These are phyloP conservation scores for Fulica atra DNA, from an alignment of 2,113 vertebrate genomes.

Conservation along the genomic window DNA sequence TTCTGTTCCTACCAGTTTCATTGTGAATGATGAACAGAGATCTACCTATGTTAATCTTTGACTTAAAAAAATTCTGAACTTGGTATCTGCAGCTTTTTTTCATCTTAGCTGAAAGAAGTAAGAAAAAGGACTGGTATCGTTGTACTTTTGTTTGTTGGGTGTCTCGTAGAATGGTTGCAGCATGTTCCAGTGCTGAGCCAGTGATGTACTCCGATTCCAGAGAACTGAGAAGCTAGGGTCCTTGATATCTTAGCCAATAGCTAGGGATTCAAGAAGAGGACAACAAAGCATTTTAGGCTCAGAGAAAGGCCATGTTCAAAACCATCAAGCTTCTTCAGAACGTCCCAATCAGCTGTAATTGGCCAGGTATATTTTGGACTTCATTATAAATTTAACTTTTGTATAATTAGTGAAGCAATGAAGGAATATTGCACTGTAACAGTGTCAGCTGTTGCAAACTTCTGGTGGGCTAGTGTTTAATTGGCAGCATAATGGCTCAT, in stretches of 20 bases:
- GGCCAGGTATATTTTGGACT: constrained; percentile 43
- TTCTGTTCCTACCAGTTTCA: neutral
- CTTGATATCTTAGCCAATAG: neutral
- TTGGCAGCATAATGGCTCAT: constrained; percentile 73
- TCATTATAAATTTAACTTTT: constrained; percentile 69
- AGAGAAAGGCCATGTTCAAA: neutral
- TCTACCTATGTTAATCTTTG: neutral
- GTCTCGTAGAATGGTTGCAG: neutral
- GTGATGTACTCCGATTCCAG: neutral
- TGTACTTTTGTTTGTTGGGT: fast-evolving
- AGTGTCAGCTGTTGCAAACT: constrained; percentile 53
- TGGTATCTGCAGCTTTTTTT: neutral
- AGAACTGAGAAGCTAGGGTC: neutral
- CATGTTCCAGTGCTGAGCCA: neutral
- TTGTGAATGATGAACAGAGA: neutral
- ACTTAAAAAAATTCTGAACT: neutral
- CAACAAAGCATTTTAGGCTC: neutral
- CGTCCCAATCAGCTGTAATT: neutral
- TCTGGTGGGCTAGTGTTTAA: constrained; percentile 67
- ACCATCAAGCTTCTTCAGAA: neutral
- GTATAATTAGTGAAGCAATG: constrained; percentile 68
- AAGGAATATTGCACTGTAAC: constrained; percentile 38
- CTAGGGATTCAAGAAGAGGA: neutral
- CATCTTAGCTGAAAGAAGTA: neutral
- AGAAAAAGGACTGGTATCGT: neutral